These are phyloP conservation scores for Mobula hypostoma DNA, from an alignment of 2,113 vertebrate species.

Conservation along the genomic window DNA sequence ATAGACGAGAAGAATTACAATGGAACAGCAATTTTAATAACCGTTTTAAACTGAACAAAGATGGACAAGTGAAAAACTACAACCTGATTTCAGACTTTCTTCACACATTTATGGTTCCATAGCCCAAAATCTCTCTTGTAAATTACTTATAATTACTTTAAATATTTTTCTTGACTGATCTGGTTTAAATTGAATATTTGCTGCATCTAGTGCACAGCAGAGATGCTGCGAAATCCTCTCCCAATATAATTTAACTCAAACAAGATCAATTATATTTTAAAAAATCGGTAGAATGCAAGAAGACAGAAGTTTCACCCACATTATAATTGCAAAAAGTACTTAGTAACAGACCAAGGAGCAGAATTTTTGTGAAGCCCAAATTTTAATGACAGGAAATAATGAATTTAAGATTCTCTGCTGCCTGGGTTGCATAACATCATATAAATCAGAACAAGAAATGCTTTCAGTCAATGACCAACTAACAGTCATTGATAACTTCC, in stretches of 20 bases:
- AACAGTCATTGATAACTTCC: too few species aligned
- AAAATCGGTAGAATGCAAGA: neutral
- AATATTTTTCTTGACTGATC: neutral
- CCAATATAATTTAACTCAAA: neutral
- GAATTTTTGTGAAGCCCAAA: neutral
- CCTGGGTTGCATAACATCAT: neutral
- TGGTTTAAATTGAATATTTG: neutral
- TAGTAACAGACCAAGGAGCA: neutral
- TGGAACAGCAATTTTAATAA: neutral
- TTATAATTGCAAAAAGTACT: neutral
- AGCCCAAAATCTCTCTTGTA: neutral
- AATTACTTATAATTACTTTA: neutral
- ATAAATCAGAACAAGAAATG: neutral
- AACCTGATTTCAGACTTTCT: neutral
- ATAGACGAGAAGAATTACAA: neutral
- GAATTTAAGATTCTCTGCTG: neutral
- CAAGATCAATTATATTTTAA: too few species aligned
- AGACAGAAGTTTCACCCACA: neutral
- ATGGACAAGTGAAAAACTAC: neutral
- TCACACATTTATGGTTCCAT: neutral
- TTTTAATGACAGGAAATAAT: neutral
- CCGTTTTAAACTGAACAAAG: neutral
- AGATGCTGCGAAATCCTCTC: neutral
- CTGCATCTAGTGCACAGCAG: neutral
- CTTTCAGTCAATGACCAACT: neutral